Conservation (phyloP, 2,797 vertebrate species). For the Holocentrus rufus region DNA sequence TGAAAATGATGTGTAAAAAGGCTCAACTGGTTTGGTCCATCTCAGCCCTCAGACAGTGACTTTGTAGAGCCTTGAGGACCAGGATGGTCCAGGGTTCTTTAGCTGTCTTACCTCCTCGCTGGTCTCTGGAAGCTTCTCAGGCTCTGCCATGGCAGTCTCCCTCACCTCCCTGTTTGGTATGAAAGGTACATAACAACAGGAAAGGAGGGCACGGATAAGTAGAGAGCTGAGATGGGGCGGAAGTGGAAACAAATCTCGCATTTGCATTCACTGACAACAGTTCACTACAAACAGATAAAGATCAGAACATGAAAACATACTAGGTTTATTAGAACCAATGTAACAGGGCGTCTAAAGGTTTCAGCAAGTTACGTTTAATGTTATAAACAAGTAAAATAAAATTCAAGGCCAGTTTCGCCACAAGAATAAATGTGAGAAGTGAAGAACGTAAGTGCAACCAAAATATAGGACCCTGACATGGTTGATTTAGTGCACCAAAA, state of each 20-base stretch:
- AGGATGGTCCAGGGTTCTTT: slow-evolving; percentile 25
- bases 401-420: no score
- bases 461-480: no score
- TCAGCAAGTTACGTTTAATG: no score
- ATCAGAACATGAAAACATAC: not conserved
- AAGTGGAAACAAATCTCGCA: no score
- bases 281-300: not conserved
- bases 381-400: no score
- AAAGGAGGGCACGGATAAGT: not conserved
- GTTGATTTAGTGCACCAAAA: no score
- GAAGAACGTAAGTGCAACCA: no score
- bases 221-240: not conserved
- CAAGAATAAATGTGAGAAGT: no score
- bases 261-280: no score
- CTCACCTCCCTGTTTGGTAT: slow-evolving; percentile 70
- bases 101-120: slow-evolving; percentile 81
- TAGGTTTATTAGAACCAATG: not conserved
- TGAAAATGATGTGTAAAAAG: slow-evolving; percentile 1
- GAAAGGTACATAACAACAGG: slow-evolving; percentile 9
- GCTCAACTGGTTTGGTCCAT: slow-evolving; percentile 10
- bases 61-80: slow-evolving; percentile 24
- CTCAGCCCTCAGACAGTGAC: slow-evolving; percentile 16
- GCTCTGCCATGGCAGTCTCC: slow-evolving; percentile 72
- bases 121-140: slow-evolving; percentile 75
- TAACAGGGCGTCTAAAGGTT: no score